Conservation (phyloP, 2,888 invertebrate species). For the Leptinotarsa haldemani region DNA sequence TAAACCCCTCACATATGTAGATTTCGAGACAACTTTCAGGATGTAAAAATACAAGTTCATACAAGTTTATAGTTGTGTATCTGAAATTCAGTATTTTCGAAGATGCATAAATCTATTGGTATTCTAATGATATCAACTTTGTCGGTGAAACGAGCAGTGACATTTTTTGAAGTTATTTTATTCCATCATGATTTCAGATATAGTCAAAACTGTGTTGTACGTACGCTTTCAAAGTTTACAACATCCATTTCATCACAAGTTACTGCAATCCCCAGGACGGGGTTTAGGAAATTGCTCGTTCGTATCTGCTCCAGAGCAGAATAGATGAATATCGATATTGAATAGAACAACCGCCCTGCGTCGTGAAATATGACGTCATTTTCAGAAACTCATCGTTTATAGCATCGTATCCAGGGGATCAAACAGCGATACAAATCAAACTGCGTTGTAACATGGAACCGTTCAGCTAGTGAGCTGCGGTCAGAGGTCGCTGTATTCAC, state of each 20-base stretch:
- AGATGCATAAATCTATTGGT: too few species aligned
- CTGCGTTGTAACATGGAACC: not conserved
- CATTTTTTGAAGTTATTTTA: too few species aligned
- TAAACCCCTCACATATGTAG: too few species aligned
- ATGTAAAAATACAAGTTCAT: too few species aligned
- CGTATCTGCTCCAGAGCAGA: not conserved
- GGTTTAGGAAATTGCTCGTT: not conserved
- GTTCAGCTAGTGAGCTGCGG: not conserved
- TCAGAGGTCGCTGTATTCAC: not conserved
- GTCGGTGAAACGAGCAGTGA: too few species aligned
- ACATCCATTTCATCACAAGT: not conserved
- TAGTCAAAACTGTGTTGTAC: not conserved
- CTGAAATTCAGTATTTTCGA: too few species aligned
- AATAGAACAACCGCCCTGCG: not conserved
- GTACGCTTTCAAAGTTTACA: not conserved
- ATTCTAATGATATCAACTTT: too few species aligned
- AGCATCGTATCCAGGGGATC: not conserved
- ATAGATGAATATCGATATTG: not conserved
- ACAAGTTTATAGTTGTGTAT: too few species aligned
- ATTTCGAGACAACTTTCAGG: too few species aligned
- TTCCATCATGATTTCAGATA: not conserved
- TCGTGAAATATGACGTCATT: not conserved
- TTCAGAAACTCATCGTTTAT: constrained; percentile 1
- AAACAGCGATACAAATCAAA: constrained; percentile 5
- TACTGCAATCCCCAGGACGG: not conserved